Conservation (phyloP, 1,140 invertebrate genomes). For the Teleopsis dalmanni region DNA sequence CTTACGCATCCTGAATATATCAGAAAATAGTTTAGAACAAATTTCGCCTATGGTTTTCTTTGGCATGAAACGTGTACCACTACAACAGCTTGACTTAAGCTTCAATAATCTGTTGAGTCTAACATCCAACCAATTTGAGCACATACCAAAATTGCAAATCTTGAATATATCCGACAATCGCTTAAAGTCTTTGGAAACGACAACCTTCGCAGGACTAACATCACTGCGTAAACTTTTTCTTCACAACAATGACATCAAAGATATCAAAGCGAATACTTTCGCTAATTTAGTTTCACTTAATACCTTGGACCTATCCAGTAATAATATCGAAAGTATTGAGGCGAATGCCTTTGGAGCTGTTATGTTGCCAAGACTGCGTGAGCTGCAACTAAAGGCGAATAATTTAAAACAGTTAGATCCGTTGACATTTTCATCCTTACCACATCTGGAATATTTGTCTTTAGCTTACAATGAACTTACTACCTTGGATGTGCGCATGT, state of each 20-base stretch:
- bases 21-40: constrained; percentile 19
- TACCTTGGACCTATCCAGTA: constrained; percentile 30
- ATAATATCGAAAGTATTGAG: constrained; percentile 23
- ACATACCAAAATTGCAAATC: constrained; percentile 20
- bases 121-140: constrained; percentile 22
- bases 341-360: constrained; percentile 22
- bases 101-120: constrained; percentile 24
- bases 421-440: constrained; percentile 24
- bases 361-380: constrained; percentile 21
- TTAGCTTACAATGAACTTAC: constrained; percentile 28
- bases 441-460: constrained; percentile 32
- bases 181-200: constrained; percentile 18
- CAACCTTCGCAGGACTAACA: constrained; percentile 21
- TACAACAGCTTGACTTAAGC: constrained; percentile 28
- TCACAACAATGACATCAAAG: constrained; percentile 26
- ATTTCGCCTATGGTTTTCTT: constrained; percentile 23
- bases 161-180: constrained; percentile 30
- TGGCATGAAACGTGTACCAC: constrained; percentile 8
- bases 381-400: constrained; percentile 25
- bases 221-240: constrained; percentile 29
- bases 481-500: constrained; percentile 27
- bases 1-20: constrained; percentile 27
- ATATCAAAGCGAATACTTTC: constrained; percentile 25
- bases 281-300: constrained; percentile 22
- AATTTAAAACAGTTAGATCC: constrained; percentile 27